Percentiles rank a stretch among this genome's conserved stretches.
Evolutionary conservation across 1,140 invertebrate genomes (phyloP).

Genomic region (Cepaea nemoralis): DNA sequence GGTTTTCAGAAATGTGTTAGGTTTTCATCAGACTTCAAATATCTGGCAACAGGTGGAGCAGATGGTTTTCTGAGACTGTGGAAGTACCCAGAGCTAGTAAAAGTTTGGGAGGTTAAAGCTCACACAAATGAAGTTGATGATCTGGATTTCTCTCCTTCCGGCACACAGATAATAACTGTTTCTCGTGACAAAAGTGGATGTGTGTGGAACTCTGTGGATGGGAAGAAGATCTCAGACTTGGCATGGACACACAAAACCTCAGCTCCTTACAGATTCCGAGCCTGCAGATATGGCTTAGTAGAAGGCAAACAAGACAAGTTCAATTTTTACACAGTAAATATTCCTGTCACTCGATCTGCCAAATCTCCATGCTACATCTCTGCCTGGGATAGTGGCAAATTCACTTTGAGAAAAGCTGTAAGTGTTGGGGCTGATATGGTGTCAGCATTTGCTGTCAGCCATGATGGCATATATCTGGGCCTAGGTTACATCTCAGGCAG

Average conservation of each 20-base stretch:
- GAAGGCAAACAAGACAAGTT: conserved; percentile 78
- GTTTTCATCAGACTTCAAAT: conserved; percentile 80
- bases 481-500: conserved; percentile 93
- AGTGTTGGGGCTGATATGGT: conserved; percentile 78
- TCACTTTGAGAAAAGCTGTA: conserved; percentile 62
- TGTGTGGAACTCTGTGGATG: conserved; percentile 82
- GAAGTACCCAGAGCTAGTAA: conserved; percentile 85
- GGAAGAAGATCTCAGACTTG: conserved; percentile 79
- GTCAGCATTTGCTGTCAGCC: conserved; percentile 87
- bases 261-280: conserved; percentile 86
- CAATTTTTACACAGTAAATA: conserved; percentile 85
- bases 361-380: conserved; percentile 72
- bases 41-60: conserved; percentile 90
- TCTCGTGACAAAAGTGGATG: conserved; percentile 87
- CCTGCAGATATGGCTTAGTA: conserved; percentile 82
- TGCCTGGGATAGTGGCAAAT: conserved; percentile 72
- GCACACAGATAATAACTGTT: conserved; percentile 84
- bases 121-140: conserved; percentile 91
- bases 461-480: conserved; percentile 91
- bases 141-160: conserved; percentile 86
- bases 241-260: conserved; percentile 80
- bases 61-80: conserved; percentile 90
- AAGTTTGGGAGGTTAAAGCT: conserved; percentile 79
- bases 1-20: conserved; percentile 88
- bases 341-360: conserved; percentile 81